Base-by-base conservation (phyloP, 2,113 vertebrate species). In the Channa argus region DNA sequence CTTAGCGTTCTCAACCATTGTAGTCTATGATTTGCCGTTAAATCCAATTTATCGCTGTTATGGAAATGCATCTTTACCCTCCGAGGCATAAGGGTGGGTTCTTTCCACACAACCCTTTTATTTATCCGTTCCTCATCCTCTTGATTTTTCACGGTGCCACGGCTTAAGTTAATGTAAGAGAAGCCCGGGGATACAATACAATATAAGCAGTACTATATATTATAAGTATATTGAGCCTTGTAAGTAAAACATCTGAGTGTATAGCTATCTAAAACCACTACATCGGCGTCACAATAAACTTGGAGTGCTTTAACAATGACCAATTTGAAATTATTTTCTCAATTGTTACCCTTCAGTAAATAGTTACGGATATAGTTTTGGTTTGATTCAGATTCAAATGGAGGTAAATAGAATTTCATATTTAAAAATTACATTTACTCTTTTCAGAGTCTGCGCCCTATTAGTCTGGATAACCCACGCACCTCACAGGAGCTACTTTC, bases 21-120 rank as follows among this genome's bases (percentile, higher is more conserved):
- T 94, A 91, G 90, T 24, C 92, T 77, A 65, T 92, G 93, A 95
- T 93, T 91, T 82, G 82, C 90, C 91, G 92, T 94, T 92, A 94
- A 95, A 95, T 95, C 92, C 93, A 92, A 94, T 95, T 94, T 94
- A 91, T 92, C 93, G 91, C 92, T 81, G 88, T 88, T 92, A 93
- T 94, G 92, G 92, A 93, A 94, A 93, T 93, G 75, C 73, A 78
- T 85, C 77, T 89, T 82, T 73, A 79, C 90, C 94, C 91, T 87
- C 73, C 71, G 79, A 88, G 81, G 69, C 77, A 78, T 90, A 82
- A 84, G 85, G 67, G 82, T 15, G 56, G 75, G 85, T 90, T 91
- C 89, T 85, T 87, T 82, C 79, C 47, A 77, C 82, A 73, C 83
- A 82, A 69, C 67, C 74, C 46, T 61, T 63, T 9, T 54, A 58